Conservation (phyloP, 35 echinoderm and acorn worm genomes). For the Lytechinus pictus region DNA sequence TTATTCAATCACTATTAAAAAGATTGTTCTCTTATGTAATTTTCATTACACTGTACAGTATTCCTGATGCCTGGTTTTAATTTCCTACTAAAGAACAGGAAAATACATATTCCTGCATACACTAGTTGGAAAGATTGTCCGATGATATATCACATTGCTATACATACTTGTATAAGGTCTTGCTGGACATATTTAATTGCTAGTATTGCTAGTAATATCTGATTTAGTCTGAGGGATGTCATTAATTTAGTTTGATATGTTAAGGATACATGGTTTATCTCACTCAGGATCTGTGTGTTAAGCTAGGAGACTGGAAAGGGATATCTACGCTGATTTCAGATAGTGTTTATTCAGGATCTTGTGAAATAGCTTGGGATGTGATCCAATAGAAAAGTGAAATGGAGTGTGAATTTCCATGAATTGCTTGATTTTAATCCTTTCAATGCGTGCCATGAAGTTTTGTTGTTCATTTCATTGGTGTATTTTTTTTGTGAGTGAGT, state of each 20-base stretch:
- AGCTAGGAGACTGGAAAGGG: not conserved
- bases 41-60: no score
- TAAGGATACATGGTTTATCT: constrained; percentile 7
- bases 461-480: no score
- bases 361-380: not conserved
- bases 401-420: not conserved
- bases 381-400: not conserved
- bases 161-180: not conserved
- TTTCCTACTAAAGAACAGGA: no score
- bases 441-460: not conserved
- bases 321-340: not conserved
- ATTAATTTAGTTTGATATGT: constrained; percentile 8
- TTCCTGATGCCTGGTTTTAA: no score
- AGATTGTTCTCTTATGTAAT: no score
- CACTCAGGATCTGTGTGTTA: not conserved
- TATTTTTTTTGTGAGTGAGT: no score
- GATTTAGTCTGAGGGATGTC: not conserved
- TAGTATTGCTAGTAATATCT: constrained; percentile 6
- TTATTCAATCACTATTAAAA: no score
- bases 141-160: not conserved
- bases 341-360: not conserved
- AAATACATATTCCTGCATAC: not conserved
- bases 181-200: not conserved
- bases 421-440: not conserved
- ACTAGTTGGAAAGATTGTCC: not conserved